Evolutionary conservation across 2,797 vertebrate species (phyloP), one percentile per base, ranked within the genome.

Genomic region (Falco concolor): DNA sequence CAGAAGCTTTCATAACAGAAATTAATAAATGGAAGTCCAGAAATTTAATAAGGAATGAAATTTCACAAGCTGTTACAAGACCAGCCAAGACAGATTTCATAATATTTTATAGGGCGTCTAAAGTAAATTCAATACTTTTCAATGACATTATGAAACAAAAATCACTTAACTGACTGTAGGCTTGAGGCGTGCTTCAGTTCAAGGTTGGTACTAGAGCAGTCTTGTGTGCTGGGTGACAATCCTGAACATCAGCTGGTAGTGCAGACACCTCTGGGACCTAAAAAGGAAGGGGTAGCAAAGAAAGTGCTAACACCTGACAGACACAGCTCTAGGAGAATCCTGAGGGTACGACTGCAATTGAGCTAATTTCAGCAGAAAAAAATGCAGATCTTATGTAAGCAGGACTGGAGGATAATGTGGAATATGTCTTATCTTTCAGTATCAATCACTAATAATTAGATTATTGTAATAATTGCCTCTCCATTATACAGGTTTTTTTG

Each of bases 41-140:
- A 68, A 83, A 80, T 78, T 83, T 94, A 84, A 89, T 89, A 92
- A 89, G 50, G n/a, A 89, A 60, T 78, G 30, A 95, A 84, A 94
- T 83, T 89, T 95, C 59, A 82, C 6, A 6, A 87, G 64, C 81
- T 11, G 9, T 63, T 89, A 87, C 34, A 90, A 92, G 74, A 74
- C 28, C 36, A 77, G 53, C 42, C 77, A 89, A 90, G 64, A 53
- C 20, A 47, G 56, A 50, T 83, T 93, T 90, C 10, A 21, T 90
- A 74, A 32, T 56, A 76, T 90, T 95, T 96, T 91, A 84, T 40
- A 78, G 22, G 45, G 34, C n/a, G 69, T 72, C 81, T 85, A 56
- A 68, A 87, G 40, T 54, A 87, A 90, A 64, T 90, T 68, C 61
- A 92, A 10, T 89, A 78, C 50, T 89, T 95, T 68, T 56, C 81